These are phyloP conservation scores for Yponomeuta sedellus DNA, from an alignment of 2,888 invertebrate genomes.

Conservation along the genomic window DNA sequence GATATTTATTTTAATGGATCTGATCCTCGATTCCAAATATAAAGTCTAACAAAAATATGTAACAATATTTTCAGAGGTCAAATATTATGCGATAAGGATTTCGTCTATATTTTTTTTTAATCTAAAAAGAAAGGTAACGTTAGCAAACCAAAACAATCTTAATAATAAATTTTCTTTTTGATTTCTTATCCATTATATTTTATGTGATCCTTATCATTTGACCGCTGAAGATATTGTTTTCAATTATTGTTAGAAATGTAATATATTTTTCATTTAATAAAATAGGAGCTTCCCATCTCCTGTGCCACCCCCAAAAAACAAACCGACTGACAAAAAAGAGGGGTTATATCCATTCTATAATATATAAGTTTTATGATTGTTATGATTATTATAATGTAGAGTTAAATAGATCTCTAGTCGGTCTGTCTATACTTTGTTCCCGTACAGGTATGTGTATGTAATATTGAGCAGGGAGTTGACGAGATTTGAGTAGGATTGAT, in stretches of 20 bases:
- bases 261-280: too few species aligned
- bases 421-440: constrained; percentile 33
- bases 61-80: too few species aligned
- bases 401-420: constrained; percentile 59
- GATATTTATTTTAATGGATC: neutral
- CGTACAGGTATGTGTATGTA: neutral
- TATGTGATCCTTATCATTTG: too few species aligned
- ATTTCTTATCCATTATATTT: too few species aligned
- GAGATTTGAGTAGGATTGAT: neutral
- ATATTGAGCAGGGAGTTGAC: neutral
- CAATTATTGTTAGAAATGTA: too few species aligned
- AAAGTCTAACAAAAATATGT: neutral
- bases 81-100: too few species aligned
- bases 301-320: neutral
- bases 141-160: too few species aligned
- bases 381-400: constrained; percentile 23
- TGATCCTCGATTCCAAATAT: neutral
- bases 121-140: too few species aligned
- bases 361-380: constrained; percentile 4
- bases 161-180: too few species aligned
- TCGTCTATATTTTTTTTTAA: too few species aligned
- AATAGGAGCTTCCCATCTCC: neutral
- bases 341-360: constrained; percentile 1
- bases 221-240: too few species aligned
- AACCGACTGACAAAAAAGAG: neutral